Evolutionary conservation across 2,113 vertebrate genomes (phyloP).

Genomic region (Theristicus caerulescens): DNA sequence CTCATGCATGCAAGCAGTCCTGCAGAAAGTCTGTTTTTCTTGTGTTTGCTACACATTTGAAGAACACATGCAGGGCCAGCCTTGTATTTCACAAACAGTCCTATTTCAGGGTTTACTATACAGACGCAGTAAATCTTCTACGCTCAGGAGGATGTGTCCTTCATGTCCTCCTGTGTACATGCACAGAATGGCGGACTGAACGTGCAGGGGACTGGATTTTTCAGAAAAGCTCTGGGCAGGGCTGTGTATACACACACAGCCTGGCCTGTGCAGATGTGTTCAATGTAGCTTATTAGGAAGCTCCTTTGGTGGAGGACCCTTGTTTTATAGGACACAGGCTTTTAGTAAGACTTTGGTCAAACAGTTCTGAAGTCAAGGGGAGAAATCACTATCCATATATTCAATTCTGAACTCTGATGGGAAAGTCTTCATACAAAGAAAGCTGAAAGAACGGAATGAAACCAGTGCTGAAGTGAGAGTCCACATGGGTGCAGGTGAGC

Average conservation of each 20-base stretch:
- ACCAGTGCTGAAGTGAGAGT: background rate
- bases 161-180: accelerated
- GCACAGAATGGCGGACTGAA: background rate
- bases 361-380: background rate
- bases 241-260: background rate
- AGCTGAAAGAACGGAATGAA: background rate
- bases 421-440: background rate
- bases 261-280: background rate
- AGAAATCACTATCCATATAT: background rate
- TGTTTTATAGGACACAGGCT: background rate
- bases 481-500: background rate
- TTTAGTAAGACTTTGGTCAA: background rate
- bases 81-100: background rate
- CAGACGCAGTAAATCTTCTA: background rate
- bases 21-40: background rate
- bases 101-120: background rate
- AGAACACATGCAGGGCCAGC: background rate
- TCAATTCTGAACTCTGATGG: background rate
- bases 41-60: background rate
- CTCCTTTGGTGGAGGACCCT: background rate
- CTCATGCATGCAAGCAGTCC: background rate
- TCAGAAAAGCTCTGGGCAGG: background rate
- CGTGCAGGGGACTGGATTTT: accelerated
- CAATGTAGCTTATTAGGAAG: background rate
- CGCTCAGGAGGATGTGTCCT: background rate